Percentiles rank a stretch among this genome's conserved stretches.
Evolutionary conservation across 2,113 vertebrate species (phyloP).

Genomic region (Phrynosoma platyrhinos): DNA sequence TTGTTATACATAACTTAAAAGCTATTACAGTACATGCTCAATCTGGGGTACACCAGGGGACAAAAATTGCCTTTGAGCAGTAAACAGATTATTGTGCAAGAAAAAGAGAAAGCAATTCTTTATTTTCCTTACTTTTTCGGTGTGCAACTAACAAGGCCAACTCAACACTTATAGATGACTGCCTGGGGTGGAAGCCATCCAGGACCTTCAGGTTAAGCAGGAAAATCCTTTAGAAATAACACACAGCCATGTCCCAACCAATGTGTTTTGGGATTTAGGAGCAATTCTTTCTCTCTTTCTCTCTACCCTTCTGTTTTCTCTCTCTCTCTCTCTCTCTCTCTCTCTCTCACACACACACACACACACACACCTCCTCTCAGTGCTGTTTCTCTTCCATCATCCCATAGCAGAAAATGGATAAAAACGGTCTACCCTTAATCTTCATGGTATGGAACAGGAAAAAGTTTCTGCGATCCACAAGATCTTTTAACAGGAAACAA

Average conservation of each 20-base stretch:
- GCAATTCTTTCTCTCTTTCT: background rate
- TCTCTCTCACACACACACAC: background rate
- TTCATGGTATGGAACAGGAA: background rate
- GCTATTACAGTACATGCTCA: slow-evolving; percentile 57
- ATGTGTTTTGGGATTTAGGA: background rate
- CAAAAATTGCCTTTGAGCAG: slow-evolving; percentile 48
- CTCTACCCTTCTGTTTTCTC: too few species aligned
- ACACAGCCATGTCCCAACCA: background rate
- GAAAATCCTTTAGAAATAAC: background rate
- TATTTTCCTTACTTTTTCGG: background rate
- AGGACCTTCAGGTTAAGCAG: background rate
- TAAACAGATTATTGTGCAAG: slow-evolving; percentile 32
- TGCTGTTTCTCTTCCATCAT: background rate
- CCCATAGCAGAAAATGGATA: background rate
- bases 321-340: background rate
- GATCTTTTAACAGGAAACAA: background rate
- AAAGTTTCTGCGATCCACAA: background rate
- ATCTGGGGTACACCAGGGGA: slow-evolving; percentile 49
- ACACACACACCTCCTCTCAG: background rate
- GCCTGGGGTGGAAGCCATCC: background rate
- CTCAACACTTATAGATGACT: background rate
- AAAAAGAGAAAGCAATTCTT: slow-evolving; percentile 47
- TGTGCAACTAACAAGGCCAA: background rate
- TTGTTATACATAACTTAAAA: slow-evolving; percentile 56
- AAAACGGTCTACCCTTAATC: background rate